These are phyloP conservation scores for Vulpes vulpes DNA, from an alignment of 2,113 vertebrate species.

Conservation along the genomic window DNA sequence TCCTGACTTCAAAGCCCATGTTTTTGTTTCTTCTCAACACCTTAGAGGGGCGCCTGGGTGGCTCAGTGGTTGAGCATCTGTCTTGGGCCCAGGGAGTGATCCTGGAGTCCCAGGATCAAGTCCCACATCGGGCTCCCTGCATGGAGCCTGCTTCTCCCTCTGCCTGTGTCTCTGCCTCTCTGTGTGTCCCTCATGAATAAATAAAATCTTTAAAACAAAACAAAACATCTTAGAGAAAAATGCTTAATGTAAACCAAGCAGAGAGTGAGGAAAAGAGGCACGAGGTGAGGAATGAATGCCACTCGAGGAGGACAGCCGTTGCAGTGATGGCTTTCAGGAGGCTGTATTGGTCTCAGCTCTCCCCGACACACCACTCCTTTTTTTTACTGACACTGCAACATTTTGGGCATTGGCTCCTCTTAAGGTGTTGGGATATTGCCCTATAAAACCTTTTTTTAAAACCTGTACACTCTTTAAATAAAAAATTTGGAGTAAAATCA, in stretches of 20 bases:
- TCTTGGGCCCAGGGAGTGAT: too few species aligned
- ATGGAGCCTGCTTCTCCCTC: too few species aligned
- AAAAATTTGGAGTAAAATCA: not conserved
- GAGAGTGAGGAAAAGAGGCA: not conserved
- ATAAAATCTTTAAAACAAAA: too few species aligned
- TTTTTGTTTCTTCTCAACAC: not conserved
- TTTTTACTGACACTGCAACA: not conserved
- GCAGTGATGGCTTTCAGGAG: rapidly evolving
- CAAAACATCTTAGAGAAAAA: not conserved
- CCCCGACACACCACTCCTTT: not conserved
- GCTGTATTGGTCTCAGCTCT: not conserved
- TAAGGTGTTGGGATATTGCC: not conserved
- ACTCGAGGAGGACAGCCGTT: not conserved
- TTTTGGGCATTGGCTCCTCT: not conserved
- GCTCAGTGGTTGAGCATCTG: too few species aligned
- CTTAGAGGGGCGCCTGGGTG: not conserved
- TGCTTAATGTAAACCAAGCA: not conserved
- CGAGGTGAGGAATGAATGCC: too few species aligned
- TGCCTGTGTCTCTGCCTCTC: too few species aligned
- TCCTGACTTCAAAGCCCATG: not conserved
- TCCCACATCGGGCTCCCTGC: too few species aligned
- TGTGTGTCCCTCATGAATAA: too few species aligned
- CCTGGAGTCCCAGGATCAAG: too few species aligned
- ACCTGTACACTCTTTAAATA: not conserved
- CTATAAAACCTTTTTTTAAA: not conserved